Base-by-base conservation (phyloP, 2,888 invertebrate genomes). In the Lasioglossum figueresi region DNA sequence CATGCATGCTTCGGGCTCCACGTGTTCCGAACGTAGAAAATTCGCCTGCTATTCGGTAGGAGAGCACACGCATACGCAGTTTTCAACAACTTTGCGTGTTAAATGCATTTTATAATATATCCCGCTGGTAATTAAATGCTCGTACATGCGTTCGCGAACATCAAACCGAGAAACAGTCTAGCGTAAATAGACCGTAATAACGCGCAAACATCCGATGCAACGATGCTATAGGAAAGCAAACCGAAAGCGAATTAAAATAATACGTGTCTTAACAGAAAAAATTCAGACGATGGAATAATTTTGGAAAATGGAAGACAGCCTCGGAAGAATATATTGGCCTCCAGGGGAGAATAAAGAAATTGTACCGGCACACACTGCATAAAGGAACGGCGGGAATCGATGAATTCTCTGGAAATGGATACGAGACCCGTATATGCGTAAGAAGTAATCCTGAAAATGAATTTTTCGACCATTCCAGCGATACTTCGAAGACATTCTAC, bases 341-440 rank as follows among this genome's bases (percentile, higher is more conserved):
- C 90, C 19, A 3, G 90, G 84, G 89, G 56, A 23, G 85, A 73
- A 87, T 90, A 88, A 88, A 85, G 88, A 87, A 88, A 89, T 88
- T 87, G 82, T 75, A 76, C 86, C 37, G 71, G 79, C 73, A 75
- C 82, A 80, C 88, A 59, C 83, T 83, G 85, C 90, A 86, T 85
- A 76, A 80, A 71, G 79, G 76, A 88, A 83, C 23, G 85, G 37
- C 56, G 56, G 56, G 77, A 80, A 88, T 85, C 85, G 85, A 88
- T 88, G 81, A 79, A 68, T 79, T 81, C 78, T 70, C 84, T 77
- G 88, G 89, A 82, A 89, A 89, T 89, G 84, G 84, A 82, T 86
- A 86, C 82, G 81, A 82, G 83, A 78, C 80, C 56, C n/a, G 80
- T 81, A 88, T 88, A 89, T 75, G 84, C 84, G 45, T 81, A 79